Percentiles rank a stretch among this genome's conserved stretches.
These are phyloP conservation scores for Callinectes sapidus DNA, from an alignment of 2,888 invertebrate genomes.

Conservation along the genomic window DNA sequence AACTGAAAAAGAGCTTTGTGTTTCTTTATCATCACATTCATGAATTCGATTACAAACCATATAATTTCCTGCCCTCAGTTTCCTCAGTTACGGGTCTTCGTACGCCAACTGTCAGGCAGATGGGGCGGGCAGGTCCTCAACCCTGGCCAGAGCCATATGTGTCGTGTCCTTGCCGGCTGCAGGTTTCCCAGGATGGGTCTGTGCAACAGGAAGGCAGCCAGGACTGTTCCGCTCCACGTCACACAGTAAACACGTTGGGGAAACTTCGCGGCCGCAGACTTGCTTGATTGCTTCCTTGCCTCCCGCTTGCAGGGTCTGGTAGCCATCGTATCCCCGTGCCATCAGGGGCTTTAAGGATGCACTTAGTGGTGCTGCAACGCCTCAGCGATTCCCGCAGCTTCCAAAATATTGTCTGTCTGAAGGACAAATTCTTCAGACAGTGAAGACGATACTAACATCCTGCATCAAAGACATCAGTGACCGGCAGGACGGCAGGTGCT, in stretches of 20 bases:
- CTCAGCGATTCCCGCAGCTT: background rate
- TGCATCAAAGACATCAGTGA: background rate
- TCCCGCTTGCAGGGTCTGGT: background rate
- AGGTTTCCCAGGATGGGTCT: slow-evolving; percentile 57
- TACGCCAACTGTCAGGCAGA: slow-evolving; percentile 31
- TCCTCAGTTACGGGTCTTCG: slow-evolving; percentile 1
- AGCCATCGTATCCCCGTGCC: background rate
- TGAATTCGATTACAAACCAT: background rate
- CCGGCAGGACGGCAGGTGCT: background rate
- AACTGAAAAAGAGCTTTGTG: background rate
- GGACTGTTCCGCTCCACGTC: slow-evolving; percentile 60
- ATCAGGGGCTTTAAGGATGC: background rate
- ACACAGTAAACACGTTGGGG: slow-evolving; percentile 58
- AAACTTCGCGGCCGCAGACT: slow-evolving; percentile 55
- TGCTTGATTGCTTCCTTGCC: slow-evolving; percentile 61
- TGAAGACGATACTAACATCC: background rate
- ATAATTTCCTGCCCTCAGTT: background rate
- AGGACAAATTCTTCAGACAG: background rate
- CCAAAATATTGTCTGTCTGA: background rate
- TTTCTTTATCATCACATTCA: background rate
- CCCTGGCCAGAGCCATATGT: slow-evolving; percentile 37
- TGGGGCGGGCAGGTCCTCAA: slow-evolving; percentile 44
- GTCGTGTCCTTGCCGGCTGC: slow-evolving; percentile 59
- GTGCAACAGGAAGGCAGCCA: slow-evolving; percentile 52
- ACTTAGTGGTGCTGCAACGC: background rate